Evolutionary conservation across 2,888 invertebrate species (phyloP), one percentile per base, ranked within the genome.

Genomic region (Pachliopta kotzebuea): DNA sequence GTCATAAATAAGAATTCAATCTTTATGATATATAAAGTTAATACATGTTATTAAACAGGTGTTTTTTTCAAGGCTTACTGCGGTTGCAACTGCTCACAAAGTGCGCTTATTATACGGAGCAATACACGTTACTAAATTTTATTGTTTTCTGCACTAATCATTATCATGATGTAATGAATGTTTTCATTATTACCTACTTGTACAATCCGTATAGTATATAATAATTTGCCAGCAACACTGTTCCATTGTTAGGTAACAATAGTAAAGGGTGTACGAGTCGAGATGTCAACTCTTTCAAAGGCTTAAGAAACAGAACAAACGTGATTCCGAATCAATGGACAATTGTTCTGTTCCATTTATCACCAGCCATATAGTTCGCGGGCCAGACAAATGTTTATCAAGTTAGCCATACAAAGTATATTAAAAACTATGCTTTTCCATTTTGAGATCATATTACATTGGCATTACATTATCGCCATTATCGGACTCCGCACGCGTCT

Each of bases 401-500:
- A 26, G 24, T 37, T 23, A 31, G 21, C 4, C 31, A 20, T 8
- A 37, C 58, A 66, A 59, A 50, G 50, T 49, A 59, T 55, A 62
- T 17, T 66, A 31, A 17, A 7, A 55, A 37, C 50, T 62, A 56
- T 23, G n/a, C 2, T 9, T 18, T 55, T 31, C 42, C 52, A 17
- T 9, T 55, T 64, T 61, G 55, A 56, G 63, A n/a, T 65, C 55
- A 62, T 42, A 63, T 74, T 69, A 69, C 76, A 76, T 77, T 76
- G 73, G 71, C 68, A 70, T 69, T 72, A 71, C 72, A 74, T 77
- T 81, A 80, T 81, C 80, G 74, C 69, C 70, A 74, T 70, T 81
- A 81, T 81, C 77, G 80, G 72, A 74, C 72, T 83, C 65, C 81
- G 88, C 89, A 88, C 89, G 89, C 87, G 89, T 88, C 83, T 77